These are phyloP conservation scores for Tachyglossus aculeatus DNA, from an alignment of 2,797 vertebrate genomes.

Conservation along the genomic window DNA sequence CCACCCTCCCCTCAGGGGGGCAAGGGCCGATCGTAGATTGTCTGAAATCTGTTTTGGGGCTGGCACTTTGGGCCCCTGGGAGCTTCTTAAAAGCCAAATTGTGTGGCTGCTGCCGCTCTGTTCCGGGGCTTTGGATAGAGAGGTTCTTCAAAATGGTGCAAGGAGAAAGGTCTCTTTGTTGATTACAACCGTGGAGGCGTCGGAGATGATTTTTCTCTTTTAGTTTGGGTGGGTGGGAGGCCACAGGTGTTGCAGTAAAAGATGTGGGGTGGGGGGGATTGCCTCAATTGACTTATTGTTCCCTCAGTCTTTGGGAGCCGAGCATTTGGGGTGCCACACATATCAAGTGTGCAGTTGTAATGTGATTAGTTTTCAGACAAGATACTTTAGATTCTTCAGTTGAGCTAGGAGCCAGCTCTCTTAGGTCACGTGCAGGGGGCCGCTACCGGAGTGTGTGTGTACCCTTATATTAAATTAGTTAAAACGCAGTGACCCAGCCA, in stretches of 20 bases:
- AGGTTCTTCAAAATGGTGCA: not conserved
- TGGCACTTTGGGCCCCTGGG: not conserved
- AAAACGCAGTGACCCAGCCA: not conserved
- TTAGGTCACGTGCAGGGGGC: not conserved
- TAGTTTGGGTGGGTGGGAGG: too few relatives aligned
- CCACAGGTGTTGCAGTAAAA: too few relatives aligned
- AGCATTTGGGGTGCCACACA: not conserved
- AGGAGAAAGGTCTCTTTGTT: not conserved
- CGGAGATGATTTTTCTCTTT: too few relatives aligned
- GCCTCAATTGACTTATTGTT: not conserved
- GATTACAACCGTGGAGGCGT: not conserved
- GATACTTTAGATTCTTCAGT: slow-evolving; percentile 9
- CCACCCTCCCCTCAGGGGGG: too few relatives aligned
- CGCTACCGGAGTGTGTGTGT: not conserved
- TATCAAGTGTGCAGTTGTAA: not conserved
- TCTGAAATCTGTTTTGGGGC: too few relatives aligned
- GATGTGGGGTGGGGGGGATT: not conserved
- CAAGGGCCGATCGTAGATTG: too few relatives aligned
- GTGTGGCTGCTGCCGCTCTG: too few relatives aligned
- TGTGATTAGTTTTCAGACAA: not conserved
- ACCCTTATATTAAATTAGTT: slow-evolving; percentile 10
- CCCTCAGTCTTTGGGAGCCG: not conserved
- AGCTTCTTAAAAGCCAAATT: not conserved
- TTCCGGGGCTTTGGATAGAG: too few relatives aligned
- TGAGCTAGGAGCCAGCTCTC: not conserved